These are phyloP conservation scores for Eristalinus sepulchralis DNA, from an alignment of 2,888 invertebrate genomes.

Conservation along the genomic window DNA sequence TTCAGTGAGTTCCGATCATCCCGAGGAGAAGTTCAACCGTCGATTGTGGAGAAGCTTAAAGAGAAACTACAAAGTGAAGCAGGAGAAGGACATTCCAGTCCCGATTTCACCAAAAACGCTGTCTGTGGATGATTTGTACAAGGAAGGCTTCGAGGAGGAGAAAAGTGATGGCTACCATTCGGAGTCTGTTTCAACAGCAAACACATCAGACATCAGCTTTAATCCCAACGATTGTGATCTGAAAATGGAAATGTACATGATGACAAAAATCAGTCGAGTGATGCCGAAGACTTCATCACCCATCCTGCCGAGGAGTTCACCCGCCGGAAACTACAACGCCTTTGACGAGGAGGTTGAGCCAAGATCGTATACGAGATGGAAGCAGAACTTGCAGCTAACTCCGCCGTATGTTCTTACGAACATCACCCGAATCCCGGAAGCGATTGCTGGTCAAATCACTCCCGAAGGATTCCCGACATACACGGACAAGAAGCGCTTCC, in stretches of 20 bases:
- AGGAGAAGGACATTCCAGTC: not conserved
- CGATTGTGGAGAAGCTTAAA: conserved; percentile 26
- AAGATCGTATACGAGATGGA: conserved; percentile 76
- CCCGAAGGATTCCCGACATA: conserved; percentile 76
- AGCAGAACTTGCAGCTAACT: conserved; percentile 75
- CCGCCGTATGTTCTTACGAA: conserved; percentile 76
- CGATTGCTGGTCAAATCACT: conserved; percentile 77
- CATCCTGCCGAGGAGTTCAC: conserved; percentile 75
- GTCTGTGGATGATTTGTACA: conserved; percentile 77
- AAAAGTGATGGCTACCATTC: conserved; percentile 73
- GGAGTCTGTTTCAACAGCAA: conserved; percentile 61
- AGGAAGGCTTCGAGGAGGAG: conserved; percentile 46
- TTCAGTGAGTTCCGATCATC: not conserved
- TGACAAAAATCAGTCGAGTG: conserved; percentile 74
- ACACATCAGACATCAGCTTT: conserved; percentile 46
- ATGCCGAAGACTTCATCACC: conserved; percentile 79
- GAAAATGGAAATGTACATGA: conserved; percentile 80
- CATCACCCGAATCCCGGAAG: conserved; percentile 76
- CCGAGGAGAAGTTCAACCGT: conserved; percentile 2
- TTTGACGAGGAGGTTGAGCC: not conserved
- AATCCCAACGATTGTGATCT: conserved; percentile 72
- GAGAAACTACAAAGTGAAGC: conserved; percentile 15
- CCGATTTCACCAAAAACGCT: conserved; percentile 52
- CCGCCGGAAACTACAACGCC: conserved; percentile 55
- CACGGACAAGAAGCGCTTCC: conserved; percentile 68